Percentiles rank a stretch among this genome's conserved stretches.
phyloP scores from a whole-genome alignment of 2,797 vertebrate genomes.

The Lagodon rhomboides region DNA sequence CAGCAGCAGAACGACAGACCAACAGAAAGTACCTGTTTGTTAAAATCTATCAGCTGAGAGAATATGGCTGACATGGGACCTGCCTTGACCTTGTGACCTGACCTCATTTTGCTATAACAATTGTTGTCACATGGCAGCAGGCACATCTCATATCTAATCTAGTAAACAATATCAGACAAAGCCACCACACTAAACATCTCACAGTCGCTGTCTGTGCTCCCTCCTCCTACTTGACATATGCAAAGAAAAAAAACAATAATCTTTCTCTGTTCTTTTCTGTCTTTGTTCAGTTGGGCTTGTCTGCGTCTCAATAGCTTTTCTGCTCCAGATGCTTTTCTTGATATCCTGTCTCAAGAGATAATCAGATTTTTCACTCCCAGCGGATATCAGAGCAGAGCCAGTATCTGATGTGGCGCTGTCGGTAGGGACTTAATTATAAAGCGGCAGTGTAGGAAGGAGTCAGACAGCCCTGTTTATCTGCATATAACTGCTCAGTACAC shows the following conservation, averaged over 20 bases:
- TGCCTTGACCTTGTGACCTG: constrained; percentile 20
- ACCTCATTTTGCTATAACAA: constrained; percentile 38
- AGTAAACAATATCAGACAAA: constrained; percentile 32
- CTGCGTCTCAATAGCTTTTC: constrained; percentile 64
- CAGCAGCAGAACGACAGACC: background rate
- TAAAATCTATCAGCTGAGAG: background rate
- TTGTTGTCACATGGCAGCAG: constrained; percentile 29
- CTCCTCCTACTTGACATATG: constrained; percentile 35
- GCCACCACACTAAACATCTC: constrained; percentile 2
- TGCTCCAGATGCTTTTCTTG: constrained; percentile 80
- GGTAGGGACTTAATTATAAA: constrained; percentile 83
- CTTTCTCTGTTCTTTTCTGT: constrained; percentile 40
- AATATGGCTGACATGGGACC: background rate
- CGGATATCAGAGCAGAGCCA: constrained; percentile 78
- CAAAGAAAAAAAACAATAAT: constrained; percentile 27
- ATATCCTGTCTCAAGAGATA: constrained; percentile 81
- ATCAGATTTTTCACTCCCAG: constrained; percentile 80
- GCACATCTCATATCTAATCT: constrained; percentile 1
- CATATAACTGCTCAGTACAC: constrained; percentile 71
- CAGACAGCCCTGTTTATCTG: constrained; percentile 77
- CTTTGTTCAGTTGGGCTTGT: constrained; percentile 34
- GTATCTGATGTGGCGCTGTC: constrained; percentile 74
- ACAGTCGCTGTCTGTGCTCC: background rate
- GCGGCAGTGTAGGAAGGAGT: constrained; percentile 61
- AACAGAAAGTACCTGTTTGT: background rate